A percentile compares a stretch with the other conserved stretches of the same genome.
phyloP scores from a whole-genome alignment of 2,888 invertebrate species.

The Netelia melanura region DNA sequence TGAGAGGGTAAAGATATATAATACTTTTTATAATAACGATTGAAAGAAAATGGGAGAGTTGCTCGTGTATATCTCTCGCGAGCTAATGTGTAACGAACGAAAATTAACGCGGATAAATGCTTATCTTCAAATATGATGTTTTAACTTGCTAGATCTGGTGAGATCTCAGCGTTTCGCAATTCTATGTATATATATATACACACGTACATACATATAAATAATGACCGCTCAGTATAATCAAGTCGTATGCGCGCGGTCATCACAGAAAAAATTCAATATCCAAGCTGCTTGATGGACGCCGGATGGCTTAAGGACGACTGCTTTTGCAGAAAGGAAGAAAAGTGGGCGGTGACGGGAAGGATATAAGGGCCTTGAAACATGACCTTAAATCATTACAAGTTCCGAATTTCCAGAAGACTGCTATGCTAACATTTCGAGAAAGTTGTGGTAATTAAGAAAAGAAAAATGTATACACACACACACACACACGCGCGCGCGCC shows the following conservation, averaged over 20 bases:
- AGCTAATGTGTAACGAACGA: conserved; percentile 57
- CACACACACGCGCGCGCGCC: conserved; percentile 10
- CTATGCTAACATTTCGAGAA: conserved; percentile 20
- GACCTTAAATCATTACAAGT: conserved; percentile 61
- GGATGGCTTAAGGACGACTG: neutral
- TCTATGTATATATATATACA: conserved; percentile 55
- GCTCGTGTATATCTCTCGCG: conserved; percentile 43
- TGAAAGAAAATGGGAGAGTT: neutral
- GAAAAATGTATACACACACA: conserved; percentile 32
- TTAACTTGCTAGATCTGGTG: conserved; percentile 57
- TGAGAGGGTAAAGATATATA: conserved; percentile 40
- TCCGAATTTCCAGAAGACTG: conserved; percentile 29
- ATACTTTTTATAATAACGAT: conserved; percentile 63
- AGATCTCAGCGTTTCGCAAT: conserved; percentile 58
- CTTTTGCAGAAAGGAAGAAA: no score
- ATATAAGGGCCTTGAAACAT: conserved; percentile 59
- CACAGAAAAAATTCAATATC: conserved; percentile 59
- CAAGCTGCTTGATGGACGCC: conserved; percentile 18
- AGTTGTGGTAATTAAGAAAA: conserved; percentile 29
- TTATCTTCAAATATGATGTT: conserved; percentile 63
- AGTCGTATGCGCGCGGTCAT: conserved; percentile 62
- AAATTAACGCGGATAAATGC: conserved; percentile 60
- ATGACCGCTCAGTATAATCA: conserved; percentile 65
- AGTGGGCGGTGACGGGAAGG: conserved; percentile 9
- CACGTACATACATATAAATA: conserved; percentile 45